Evolutionary conservation across 2,797 vertebrate species (phyloP).

Genomic region (Chelon auratus): DNA sequence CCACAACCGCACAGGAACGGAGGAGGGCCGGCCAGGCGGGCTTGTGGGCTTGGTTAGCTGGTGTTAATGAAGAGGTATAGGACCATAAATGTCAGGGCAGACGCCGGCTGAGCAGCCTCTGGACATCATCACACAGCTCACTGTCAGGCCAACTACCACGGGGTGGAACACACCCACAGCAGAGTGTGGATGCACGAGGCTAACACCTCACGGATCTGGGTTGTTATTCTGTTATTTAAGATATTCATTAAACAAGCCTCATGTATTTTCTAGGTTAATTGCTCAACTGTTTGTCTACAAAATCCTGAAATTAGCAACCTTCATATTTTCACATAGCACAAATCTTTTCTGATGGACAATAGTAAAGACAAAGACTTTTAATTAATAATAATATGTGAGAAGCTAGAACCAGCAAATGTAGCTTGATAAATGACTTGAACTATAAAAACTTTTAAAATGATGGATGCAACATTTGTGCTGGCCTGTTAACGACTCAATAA

Average conservation of each 20-base stretch:
- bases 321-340: too few species aligned
- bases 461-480: neutral
- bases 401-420: neutral
- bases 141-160: conserved; percentile 69
- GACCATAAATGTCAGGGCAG: conserved; percentile 90
- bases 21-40: conserved; percentile 68
- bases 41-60: conserved; percentile 87
- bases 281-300: neutral
- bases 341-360: too few species aligned
- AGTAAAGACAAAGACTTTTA: too few species aligned
- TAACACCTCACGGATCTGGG: neutral
- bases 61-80: conserved; percentile 92
- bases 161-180: conserved; percentile 39
- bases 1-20: conserved; percentile 59
- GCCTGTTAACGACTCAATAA: neutral
- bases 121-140: conserved; percentile 87
- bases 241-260: neutral
- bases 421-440: neutral
- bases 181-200: conserved; percentile 5
- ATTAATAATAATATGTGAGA: too few species aligned
- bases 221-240: neutral
- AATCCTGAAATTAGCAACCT: neutral
- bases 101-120: conserved; percentile 86
- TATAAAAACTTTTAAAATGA: neutral
- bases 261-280: neutral